Base-by-base conservation (phyloP, 1,140 invertebrate genomes). In the Drosophila grimshawi region DNA sequence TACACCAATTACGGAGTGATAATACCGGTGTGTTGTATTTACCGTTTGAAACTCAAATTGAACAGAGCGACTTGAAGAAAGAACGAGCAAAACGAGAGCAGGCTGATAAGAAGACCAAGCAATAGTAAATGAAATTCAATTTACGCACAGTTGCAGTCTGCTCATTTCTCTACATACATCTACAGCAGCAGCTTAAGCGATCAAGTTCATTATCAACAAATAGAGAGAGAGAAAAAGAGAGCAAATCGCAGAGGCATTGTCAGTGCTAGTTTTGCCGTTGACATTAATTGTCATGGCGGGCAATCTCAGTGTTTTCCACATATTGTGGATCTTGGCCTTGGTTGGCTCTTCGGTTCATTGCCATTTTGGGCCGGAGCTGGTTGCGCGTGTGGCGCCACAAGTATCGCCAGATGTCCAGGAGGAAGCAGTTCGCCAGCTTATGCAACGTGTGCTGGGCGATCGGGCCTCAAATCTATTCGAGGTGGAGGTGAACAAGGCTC, bases 401-500 rank as follows among this genome's bases (percentile, higher is more conserved):
- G 74, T 63, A 3, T 56, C 78, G 0, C 37, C 63, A 0, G 73
- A 81, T 30, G 51, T 78, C 1, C 88, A 91, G 72, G 83, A 81
- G 43, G 27, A 7, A 2, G 80, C 88, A 0, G 88, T 66, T 0
- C 46, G 39, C 2, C 57, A 75, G 19, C 67, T 91, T 7, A 82
- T 91, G n/a, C 35, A 30, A 4, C 74, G 88, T 29, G 62, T 91
- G 33, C 51, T 91, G 5, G 88, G 88, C 2, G 5, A 2, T 6
- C 61, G 43, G 2, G 64, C 81, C 0, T 32, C 82, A 2, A 45
- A 76, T 11, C 29, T 61, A 27, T 91, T 91, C 3, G 53, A 70
- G n/a, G 76, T 91, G 27, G 56, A 73, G 6, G 77, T 91, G 3
- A 77, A 82, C 41, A 82, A 76, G 29, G 1, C 39, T 3, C 45